Evolutionary conservation across 2,888 invertebrate species (phyloP), one percentile per base, ranked within the genome.

Genomic region (Tenthredo distinguenda): DNA sequence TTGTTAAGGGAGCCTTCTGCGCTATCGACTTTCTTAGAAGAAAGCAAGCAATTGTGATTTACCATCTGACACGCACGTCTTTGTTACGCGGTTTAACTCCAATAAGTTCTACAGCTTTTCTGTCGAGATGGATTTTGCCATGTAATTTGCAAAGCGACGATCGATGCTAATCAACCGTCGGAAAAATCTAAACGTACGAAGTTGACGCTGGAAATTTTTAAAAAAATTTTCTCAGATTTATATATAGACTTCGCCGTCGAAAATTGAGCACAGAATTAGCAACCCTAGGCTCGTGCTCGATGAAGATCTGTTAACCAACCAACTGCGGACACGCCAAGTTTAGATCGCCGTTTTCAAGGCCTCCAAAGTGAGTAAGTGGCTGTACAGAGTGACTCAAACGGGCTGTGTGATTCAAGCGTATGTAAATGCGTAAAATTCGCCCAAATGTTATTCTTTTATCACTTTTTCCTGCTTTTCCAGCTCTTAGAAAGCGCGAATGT

Each of bases 341-440:
- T 83, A 83, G 83, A 83, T 83, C 83, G 83, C 50, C 68, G 68
- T 83, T 83, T 83, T 68, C 68, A 83, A 83, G 83, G 83, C 83
- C 83, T 68, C 12, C 31, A n/a, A 68, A 83, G 47, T 83, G 81
- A 81, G 81, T 81, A 81, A 81, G 81, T 81, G 62, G 12, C 21
- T 62, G 6, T 62, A 81, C 12, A 58, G 58, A 81, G 81, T 62
- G 81, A 58, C 81, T 81, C 81, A 58, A 81, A 81, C 40, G 34
- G n/a, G 21, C 40, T 37, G 40, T 40, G 62, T 37, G 62, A 81
- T 81, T 62, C 58, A 15, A 55, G 55, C 34, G 21, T 50, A 77
- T 55, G 31, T 31, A 77, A 34, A 55, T 55, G 34, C 18, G 77
- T 34, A 34, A 77, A 47, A 55, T 55, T 55, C 31, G 9, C 9